Base-by-base conservation (phyloP, 2,113 vertebrate species). In the Lasiurus borealis region DNA sequence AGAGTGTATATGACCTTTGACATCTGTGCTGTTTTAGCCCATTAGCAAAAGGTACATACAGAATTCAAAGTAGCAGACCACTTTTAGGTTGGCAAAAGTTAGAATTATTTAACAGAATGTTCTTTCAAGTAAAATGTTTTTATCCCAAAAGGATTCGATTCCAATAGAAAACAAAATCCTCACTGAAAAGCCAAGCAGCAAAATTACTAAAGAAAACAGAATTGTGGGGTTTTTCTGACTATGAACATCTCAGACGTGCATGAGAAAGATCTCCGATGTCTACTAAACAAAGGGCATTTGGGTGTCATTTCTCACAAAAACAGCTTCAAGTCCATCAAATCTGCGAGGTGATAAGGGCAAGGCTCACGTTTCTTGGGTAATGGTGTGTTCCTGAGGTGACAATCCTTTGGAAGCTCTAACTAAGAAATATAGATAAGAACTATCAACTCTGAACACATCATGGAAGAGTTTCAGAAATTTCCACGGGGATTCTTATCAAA, bases 121-220 rank as follows among this genome's bases (percentile, higher is more conserved):
- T 93, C 81, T 94, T 93, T 78, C 50, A 94, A 96, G 44, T 81
- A n/a, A 88, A 72, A 87, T 34, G 46, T 82, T 89, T 75, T 64
- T 66, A 85, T 81, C 73, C 75, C 50, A 2, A 85, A 88, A 93
- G 52, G 73, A 92, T 72, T 84, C 31, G 46, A 75, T 85, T 77
- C 76, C 64, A 44, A 54, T 59, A 48, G 68, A 91, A 91, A 92
- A 97, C 8, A 85, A 34, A 85, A 66, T 72, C 84, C 19, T 94
- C 73, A 75, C 36, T 52, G 52, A 89, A 95, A 85, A 81, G 84
- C 25, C 69, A 77, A 92, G 69, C 96, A 92, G 82, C 57, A 91
- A 92, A 91, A 87, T 69, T 44, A 89, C 71, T 27, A n/a, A 93
- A 93, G 48, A 72, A 84, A 94, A 95, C 69, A 11, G 75, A 95